Base-by-base conservation (phyloP, 2,797 vertebrate species). In the Xerus rutilus region DNA sequence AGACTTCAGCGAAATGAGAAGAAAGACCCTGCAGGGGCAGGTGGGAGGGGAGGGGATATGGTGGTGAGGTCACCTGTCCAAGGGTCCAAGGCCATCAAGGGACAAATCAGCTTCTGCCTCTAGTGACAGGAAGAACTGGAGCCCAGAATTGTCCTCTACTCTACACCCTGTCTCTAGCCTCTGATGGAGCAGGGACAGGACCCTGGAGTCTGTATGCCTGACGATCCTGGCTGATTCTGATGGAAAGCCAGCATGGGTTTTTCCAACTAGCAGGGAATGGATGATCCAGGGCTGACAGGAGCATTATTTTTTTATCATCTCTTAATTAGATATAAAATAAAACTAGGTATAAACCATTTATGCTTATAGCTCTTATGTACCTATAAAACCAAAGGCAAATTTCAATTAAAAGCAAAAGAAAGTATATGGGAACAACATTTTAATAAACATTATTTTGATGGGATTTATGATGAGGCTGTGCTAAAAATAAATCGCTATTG, bases 291-390 rank as follows among this genome's bases (percentile, higher is more conserved):
- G 62, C 20, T 14, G 90, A 89, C 5, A 39, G 5, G 18, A 39
- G 64, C 65, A 62, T 91, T 69, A 78, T 47, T 85, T 65, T 49
- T 89, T 77, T 73, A 70, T 93, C 21, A 17, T 83, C 54, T 95
- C 20, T 30, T 91, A 91, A 84, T 87, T 81, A 94, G 35, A 45
- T 52, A 86, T 62, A 73, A 85, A 91, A 45, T 67, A 88, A 95
- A 79, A 94, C 57, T 15, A 73, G 81, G 17, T 67, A 47, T 47
- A 59, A 77, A 86, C 23, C 43, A 18, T 78, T 89, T 35, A 86
- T 70, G 43, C 65, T 73, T 69, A 32, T 9, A 32, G 21, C n/a
- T 91, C 69, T 74, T 92, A 47, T 11, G 35, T 18, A 74, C 62
- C 30, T 92, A 49, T 70, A 74, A 86, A 92, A 49, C 23, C 5